Evolutionary conservation across 1,140 invertebrate species (phyloP), one percentile per base, ranked within the genome.

Genomic region (Bombus turneri): DNA sequence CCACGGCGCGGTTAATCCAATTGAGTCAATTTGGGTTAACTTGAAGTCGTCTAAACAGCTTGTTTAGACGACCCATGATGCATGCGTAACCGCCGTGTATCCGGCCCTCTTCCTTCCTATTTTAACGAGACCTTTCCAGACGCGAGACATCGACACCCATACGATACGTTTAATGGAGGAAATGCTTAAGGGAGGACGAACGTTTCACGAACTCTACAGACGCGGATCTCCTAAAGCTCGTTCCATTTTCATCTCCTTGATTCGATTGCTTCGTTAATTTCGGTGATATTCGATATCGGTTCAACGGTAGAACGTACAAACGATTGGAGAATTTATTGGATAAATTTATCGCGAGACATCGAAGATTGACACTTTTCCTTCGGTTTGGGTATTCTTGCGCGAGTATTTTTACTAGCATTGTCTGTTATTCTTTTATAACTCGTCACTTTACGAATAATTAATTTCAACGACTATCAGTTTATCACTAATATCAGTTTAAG

Each of bases 31-130:
- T 95, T 92, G 88, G 94, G 94, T 95, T 95, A 95, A 94, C 95
- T 95, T 95, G 91, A 95, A 95, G 95, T 95, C 94, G 93, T 94
- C 94, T 95, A 95, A 95, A 95, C 95, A 95, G 93, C 93, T 94
- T 93, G 93, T 95, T 95, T 94, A 95, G 93, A 90, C 88, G 90
- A 91, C 89, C 85, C 91, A 88, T 91, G 88, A 93, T 92, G 90
- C 88, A 91, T 93, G 91, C 91, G 88, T 91, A 91, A 90, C 87
- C 91, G 78, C 76, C 90, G 88, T 83, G 78, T 91, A 93, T 94
- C 92, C 91, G 91, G 89, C 91, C 78, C 83, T 92, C 90, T 92
- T 94, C 88, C 91, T 93, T 92, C 88, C 87, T 90, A 87, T 73
- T 87, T 86, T 83, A 83, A 88, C 75, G 57, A 86, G 86, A 90